A percentile compares a stretch with the other conserved stretches of the same genome.
These are phyloP conservation scores for Pomatorhinus ruficollis DNA, from an alignment of 2,113 vertebrate species.

Conservation along the genomic window DNA sequence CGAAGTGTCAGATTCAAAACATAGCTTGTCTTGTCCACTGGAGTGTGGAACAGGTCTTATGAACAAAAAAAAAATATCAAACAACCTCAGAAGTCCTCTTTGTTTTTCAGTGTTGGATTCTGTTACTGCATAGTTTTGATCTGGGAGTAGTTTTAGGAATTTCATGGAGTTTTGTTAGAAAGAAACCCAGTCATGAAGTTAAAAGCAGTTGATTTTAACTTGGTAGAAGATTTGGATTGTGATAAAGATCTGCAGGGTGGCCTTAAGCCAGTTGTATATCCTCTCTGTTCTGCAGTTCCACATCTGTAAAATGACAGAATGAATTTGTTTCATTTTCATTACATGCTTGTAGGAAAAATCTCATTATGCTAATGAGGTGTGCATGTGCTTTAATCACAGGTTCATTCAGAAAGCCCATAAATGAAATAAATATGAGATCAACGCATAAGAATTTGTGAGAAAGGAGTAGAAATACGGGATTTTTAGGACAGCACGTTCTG, in stretches of 20 bases:
- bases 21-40: not conserved
- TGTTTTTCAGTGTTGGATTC: not conserved
- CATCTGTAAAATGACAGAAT: constrained; percentile 19
- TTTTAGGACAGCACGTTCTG: constrained; percentile 34
- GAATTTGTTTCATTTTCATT: constrained; percentile 13
- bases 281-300: not conserved
- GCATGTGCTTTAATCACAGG: constrained; percentile 40
- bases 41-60: not conserved
- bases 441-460: not conserved
- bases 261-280: not conserved
- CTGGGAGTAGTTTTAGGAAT: not conserved
- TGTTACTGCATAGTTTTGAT: not conserved
- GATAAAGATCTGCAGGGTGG: not conserved
- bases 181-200: not conserved
- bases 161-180: not conserved
- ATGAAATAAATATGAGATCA: constrained; percentile 34
- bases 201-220: not conserved
- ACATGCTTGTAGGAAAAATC: constrained; percentile 35
- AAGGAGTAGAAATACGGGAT: not conserved
- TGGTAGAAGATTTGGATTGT: not conserved
- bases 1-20: not conserved
- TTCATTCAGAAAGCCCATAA: constrained; percentile 31
- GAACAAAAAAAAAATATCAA: not conserved
- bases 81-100: not conserved
- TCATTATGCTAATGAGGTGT: constrained; percentile 48